A percentile compares a stretch with the other conserved stretches of the same genome.
phyloP scores from a whole-genome alignment of 2,888 invertebrate species.

The Yponomeuta plumbellus region DNA sequence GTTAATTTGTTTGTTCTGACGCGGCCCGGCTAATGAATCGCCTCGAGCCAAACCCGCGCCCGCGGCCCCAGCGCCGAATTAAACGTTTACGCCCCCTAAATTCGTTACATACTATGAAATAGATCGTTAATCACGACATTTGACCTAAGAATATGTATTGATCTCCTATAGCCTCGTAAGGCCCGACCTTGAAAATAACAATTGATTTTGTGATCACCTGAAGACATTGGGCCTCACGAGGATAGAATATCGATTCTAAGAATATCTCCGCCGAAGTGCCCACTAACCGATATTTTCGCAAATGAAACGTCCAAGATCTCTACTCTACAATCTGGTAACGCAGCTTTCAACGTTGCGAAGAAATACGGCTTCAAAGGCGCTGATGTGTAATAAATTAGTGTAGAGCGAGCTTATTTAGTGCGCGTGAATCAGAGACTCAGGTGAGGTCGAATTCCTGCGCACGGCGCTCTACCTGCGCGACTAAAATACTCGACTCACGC shows the following conservation, averaged over 20 bases:
- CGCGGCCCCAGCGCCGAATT: conserved; percentile 52
- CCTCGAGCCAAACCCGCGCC: conserved; percentile 66
- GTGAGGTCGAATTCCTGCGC: conserved; percentile 73
- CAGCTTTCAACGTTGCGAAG: conserved; percentile 10
- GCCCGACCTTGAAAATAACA: no score
- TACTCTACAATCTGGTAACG: neutral
- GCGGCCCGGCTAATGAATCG: conserved; percentile 72
- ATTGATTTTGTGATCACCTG: no score
- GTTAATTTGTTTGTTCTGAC: conserved; percentile 75
- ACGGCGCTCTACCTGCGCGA: conserved; percentile 62
- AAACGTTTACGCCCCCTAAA: conserved; percentile 65
- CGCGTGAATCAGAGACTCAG: conserved; percentile 69
- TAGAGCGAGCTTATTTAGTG: conserved; percentile 66
- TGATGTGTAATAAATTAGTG: conserved; percentile 29
- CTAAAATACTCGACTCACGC: conserved; percentile 59
- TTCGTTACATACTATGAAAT: conserved; percentile 55
- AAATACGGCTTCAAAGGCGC: conserved; percentile 3
- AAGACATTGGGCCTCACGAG: no score
- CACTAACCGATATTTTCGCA: neutral
- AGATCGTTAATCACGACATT: conserved; percentile 63
- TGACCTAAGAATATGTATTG: no score
- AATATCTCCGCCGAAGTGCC: neutral
- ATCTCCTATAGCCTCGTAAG: no score
- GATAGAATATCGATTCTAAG: conserved; percentile 5
- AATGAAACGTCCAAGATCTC: neutral